Conservation (phyloP, 2,797 vertebrate genomes). For the Crocidura indochinensis region DNA sequence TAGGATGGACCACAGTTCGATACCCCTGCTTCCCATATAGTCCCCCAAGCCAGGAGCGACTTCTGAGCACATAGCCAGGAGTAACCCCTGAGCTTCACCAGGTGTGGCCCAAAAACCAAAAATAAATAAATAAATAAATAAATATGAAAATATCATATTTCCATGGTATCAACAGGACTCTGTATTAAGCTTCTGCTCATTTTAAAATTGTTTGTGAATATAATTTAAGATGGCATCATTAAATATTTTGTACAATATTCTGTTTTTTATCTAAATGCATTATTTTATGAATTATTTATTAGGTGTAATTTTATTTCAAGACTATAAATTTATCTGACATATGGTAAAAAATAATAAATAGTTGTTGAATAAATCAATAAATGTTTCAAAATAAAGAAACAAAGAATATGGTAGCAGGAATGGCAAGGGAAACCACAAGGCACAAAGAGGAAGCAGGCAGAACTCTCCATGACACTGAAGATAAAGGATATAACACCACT, state of each 20-base stretch:
- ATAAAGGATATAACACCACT: too few relatives aligned
- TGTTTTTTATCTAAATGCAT: slow-evolving; percentile 12
- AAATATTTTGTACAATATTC: not conserved
- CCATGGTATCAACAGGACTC: not conserved
- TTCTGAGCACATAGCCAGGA: too few relatives aligned
- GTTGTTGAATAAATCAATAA: slow-evolving; percentile 31
- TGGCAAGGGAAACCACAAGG: not conserved
- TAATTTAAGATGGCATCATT: slow-evolving; percentile 8
- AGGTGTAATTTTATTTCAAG: not conserved
- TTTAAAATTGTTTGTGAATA: not conserved
- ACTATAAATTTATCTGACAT: slow-evolving; percentile 32
- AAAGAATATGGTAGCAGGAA: not conserved
- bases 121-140: too few relatives aligned
- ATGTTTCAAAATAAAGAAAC: slow-evolving; percentile 26
- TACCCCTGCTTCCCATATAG: too few relatives aligned
- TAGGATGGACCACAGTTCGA: too few relatives aligned
- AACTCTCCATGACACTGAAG: too few relatives aligned
- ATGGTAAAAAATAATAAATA: slow-evolving; percentile 31
- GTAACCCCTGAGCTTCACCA: too few relatives aligned
- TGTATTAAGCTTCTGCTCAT: not conserved
- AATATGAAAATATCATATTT: not conserved
- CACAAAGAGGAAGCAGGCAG: too few relatives aligned
- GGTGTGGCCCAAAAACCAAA: too few relatives aligned
- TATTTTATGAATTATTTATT: slow-evolving; percentile 59
- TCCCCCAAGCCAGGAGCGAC: too few relatives aligned